Percentiles rank a stretch among this genome's conserved stretches.
Conservation (phyloP, 1,140 invertebrate genomes). For the Ericerus pela region DNA sequence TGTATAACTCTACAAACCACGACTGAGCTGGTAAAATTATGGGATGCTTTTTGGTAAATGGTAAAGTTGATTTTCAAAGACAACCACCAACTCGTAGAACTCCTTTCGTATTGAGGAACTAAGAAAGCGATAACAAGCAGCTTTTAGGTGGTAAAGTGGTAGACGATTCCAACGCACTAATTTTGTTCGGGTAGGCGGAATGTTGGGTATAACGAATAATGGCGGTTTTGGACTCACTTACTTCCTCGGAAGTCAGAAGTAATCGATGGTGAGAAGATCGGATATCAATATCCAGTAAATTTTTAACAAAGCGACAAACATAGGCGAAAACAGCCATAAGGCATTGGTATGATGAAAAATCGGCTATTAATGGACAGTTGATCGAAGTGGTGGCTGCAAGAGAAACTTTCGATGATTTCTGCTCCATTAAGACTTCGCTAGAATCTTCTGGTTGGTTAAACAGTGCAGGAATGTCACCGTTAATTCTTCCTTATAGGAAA, state of each 20-base stretch:
- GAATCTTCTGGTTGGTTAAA: neutral
- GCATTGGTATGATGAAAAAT: neutral
- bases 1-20: neutral
- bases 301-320: neutral
- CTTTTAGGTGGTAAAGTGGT: neutral
- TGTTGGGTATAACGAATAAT: constrained; percentile 4
- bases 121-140: constrained; percentile 8
- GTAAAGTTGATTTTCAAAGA: constrained; percentile 16
- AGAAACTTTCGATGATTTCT: neutral
- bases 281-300: no score
- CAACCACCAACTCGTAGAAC: constrained; percentile 22
- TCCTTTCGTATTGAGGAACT: constrained; percentile 18
- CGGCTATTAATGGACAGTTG: neutral
- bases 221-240: neutral
- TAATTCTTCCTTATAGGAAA: neutral
- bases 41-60: constrained; percentile 19
- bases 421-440: neutral
- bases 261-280: neutral
- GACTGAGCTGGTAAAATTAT: constrained; percentile 15
- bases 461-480: neutral
- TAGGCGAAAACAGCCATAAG: neutral
- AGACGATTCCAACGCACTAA: neutral
- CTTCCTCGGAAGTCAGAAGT: neutral
- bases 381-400: neutral
- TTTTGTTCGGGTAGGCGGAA: neutral